These are phyloP conservation scores for Platichthys flesus DNA, from an alignment of 2,113 vertebrate genomes.

Conservation along the genomic window DNA sequence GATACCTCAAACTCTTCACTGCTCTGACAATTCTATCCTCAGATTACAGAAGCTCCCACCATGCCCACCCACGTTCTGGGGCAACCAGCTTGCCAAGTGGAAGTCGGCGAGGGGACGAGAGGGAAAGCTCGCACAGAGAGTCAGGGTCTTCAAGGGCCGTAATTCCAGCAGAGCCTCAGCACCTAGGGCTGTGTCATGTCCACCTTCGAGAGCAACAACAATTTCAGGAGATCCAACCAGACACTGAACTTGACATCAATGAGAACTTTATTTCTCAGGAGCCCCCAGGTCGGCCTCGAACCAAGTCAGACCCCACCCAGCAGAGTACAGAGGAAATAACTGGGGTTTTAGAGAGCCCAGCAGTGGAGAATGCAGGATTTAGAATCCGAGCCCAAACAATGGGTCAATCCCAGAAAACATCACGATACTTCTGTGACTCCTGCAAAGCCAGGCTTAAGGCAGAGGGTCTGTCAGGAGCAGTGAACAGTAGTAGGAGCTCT, in stretches of 20 bases:
- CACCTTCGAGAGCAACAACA: constrained; percentile 95
- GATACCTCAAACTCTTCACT: constrained; percentile 81
- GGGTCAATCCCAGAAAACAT: constrained; percentile 83
- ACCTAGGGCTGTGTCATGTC: constrained; percentile 95
- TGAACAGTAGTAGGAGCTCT: constrained; percentile 66
- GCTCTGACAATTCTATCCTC: constrained; percentile 88
- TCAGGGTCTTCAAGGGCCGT: constrained; percentile 76
- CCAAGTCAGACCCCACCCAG: constrained; percentile 95
- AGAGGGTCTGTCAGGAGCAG: constrained; percentile 66
- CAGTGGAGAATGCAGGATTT: constrained; percentile 80
- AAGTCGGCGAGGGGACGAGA: constrained; percentile 88
- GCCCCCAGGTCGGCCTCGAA: constrained; percentile 87
- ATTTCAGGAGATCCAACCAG: constrained; percentile 83
- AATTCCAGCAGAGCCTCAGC: constrained; percentile 87
- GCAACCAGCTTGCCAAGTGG: constrained; percentile 81
- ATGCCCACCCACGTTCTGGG: constrained; percentile 86
- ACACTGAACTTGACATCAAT: constrained; percentile 89
- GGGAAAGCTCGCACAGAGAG: constrained; percentile 86
- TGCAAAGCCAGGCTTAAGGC: constrained; percentile 91
- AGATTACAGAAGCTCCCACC: constrained; percentile 95
- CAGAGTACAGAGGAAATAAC: constrained; percentile 89
- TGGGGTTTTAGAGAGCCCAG: constrained; percentile 71
- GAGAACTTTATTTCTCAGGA: constrained; percentile 94
- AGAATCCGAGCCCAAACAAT: constrained; percentile 90
- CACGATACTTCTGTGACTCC: constrained; percentile 92